Evolutionary conservation across 1,140 invertebrate genomes (phyloP).

Genomic region (honey bee (Apis mellifera)): DNA sequence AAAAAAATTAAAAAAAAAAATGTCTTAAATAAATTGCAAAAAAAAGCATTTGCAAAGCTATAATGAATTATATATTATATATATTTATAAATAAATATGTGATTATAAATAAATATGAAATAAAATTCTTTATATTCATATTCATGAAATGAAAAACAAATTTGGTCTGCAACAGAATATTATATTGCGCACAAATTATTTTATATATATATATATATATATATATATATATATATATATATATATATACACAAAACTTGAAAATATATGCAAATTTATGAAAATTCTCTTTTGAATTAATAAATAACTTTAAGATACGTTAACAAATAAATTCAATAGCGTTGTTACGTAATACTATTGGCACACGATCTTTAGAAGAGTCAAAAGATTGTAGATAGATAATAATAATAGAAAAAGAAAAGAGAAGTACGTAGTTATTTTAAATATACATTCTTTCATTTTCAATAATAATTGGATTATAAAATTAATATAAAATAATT

Average conservation of each 20-base stretch:
- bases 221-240: too few relatives aligned
- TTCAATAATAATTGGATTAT: background rate
- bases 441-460: background rate
- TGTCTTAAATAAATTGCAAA: conserved; percentile 11
- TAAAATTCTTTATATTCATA: too few relatives aligned
- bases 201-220: too few relatives aligned
- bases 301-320: background rate
- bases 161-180: too few relatives aligned
- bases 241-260: too few relatives aligned
- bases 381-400: background rate
- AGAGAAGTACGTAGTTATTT: conserved; percentile 5
- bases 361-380: conserved; percentile 9
- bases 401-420: background rate
- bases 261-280: background rate
- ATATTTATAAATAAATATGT: background rate
- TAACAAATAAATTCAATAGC: background rate
- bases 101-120: too few relatives aligned
- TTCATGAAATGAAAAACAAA: too few relatives aligned
- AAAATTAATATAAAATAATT: conserved; percentile 3
- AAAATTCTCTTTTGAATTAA: background rate
- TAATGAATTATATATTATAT: background rate
- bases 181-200: too few relatives aligned
- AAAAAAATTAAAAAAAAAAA: conserved; percentile 6
- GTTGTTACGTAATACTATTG: conserved; percentile 17
- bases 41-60: conserved; percentile 14